A percentile compares a stretch with the other conserved stretches of the same genome.
Evolutionary conservation across 2,797 vertebrate genomes (phyloP).

Genomic region (Passerculus sandwichensis): DNA sequence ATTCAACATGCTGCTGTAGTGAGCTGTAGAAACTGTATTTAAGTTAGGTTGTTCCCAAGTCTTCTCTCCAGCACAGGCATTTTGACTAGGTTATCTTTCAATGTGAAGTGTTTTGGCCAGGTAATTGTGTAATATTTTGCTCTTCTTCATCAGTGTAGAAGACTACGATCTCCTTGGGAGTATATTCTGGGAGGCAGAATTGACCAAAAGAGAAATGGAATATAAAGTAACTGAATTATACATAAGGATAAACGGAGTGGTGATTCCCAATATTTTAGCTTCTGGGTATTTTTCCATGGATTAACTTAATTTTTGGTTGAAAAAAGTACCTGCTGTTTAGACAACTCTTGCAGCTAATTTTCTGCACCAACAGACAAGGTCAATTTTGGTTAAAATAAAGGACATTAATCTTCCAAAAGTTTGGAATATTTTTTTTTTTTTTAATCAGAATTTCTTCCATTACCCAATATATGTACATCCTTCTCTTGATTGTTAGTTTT

Average conservation of each 20-base stretch:
- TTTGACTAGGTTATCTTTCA: not conserved
- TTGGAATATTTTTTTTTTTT: not conserved
- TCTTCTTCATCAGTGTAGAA: not conserved
- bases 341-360: not conserved
- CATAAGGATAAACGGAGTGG: rapidly evolving
- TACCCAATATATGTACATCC: not conserved
- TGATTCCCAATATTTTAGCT: not conserved
- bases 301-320: not conserved
- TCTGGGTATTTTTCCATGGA: not conserved
- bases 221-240: not conserved
- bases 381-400: not conserved
- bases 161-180: not conserved
- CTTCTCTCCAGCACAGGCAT: not conserved
- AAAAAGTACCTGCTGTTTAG: not conserved
- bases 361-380: not conserved
- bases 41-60: not conserved
- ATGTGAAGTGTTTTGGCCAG: not conserved
- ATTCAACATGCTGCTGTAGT: not conserved
- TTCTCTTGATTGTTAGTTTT: not conserved
- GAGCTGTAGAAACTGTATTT: not conserved
- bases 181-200: not conserved
- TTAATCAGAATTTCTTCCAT: not conserved
- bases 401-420: not conserved
- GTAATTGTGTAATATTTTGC: not conserved
- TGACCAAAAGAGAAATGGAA: not conserved